phyloP scores from a whole-genome alignment of 1,140 invertebrate species.

The Brachionus rubens region DNA sequence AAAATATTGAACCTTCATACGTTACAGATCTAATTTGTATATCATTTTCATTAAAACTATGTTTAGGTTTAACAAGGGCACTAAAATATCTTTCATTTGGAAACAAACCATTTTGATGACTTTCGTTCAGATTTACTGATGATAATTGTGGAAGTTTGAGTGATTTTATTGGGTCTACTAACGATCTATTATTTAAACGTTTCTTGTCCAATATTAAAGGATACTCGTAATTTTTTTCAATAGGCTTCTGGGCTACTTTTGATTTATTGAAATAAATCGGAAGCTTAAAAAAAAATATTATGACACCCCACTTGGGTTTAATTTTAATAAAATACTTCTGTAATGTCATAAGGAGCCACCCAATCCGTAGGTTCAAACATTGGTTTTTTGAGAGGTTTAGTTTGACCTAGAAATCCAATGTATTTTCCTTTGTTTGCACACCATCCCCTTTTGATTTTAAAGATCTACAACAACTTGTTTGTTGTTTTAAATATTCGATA shows the following conservation, averaged over 20 bases:
- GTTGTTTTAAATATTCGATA: no score
- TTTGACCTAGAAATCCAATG: slow-evolving; percentile 57
- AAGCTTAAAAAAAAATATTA: not conserved
- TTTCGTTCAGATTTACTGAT: not conserved
- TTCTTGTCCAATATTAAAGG: slow-evolving; percentile 23
- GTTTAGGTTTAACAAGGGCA: slow-evolving; percentile 27
- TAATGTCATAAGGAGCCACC: slow-evolving; percentile 55
- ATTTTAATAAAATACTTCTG: slow-evolving; percentile 52
- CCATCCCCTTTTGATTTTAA: slow-evolving; percentile 53
- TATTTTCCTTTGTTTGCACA: slow-evolving; percentile 55
- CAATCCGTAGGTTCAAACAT: slow-evolving; percentile 50
- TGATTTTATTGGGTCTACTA: not conserved
- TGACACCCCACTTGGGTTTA: no score
- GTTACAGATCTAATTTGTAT: not conserved
- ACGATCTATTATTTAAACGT: not conserved
- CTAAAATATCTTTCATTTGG: slow-evolving; percentile 33
- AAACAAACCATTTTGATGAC: not conserved
- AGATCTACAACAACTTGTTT: no score
- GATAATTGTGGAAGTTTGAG: not conserved
- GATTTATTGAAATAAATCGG: slow-evolving; percentile 9
- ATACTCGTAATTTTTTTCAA: slow-evolving; percentile 31
- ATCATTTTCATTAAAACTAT: slow-evolving; percentile 7
- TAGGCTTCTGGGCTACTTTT: not conserved
- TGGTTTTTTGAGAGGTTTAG: slow-evolving; percentile 53
- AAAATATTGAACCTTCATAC: slow-evolving; percentile 36